Conservation (phyloP, 2,113 vertebrate genomes). For the Colaptes auratus region DNA sequence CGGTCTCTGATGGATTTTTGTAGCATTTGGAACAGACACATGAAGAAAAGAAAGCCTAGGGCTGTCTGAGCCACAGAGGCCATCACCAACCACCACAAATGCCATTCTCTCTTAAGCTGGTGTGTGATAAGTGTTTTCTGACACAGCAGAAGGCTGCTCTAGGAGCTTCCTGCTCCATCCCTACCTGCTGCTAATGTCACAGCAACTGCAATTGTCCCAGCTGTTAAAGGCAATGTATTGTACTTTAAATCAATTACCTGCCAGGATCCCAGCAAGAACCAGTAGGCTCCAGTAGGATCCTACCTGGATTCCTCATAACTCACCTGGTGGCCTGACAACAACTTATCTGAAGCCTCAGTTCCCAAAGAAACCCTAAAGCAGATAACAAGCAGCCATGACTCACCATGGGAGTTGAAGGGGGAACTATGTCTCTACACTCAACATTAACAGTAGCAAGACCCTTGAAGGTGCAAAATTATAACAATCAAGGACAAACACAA, state of each 20-base stretch:
- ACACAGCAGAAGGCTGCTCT: neutral
- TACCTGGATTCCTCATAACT: neutral
- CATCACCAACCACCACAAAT: neutral
- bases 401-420: neutral
- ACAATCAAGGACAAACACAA: neutral
- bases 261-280: neutral
- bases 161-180: neutral
- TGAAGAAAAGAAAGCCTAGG: neutral
- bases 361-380: neutral
- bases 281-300: neutral
- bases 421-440: neutral
- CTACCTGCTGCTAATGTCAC: neutral
- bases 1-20: neutral
- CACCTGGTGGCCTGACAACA: neutral
- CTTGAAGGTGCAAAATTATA: neutral
- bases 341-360: fast-evolving
- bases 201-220: neutral
- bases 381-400: neutral
- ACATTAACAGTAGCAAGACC: neutral
- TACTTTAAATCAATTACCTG: neutral
- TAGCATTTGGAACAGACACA: neutral
- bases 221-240: fast-evolving
- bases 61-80: neutral
- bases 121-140: fast-evolving
- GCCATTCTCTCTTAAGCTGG: neutral